Base-by-base conservation (phyloP, 2,113 vertebrate genomes). In the Ctenodactylus gundi region DNA sequence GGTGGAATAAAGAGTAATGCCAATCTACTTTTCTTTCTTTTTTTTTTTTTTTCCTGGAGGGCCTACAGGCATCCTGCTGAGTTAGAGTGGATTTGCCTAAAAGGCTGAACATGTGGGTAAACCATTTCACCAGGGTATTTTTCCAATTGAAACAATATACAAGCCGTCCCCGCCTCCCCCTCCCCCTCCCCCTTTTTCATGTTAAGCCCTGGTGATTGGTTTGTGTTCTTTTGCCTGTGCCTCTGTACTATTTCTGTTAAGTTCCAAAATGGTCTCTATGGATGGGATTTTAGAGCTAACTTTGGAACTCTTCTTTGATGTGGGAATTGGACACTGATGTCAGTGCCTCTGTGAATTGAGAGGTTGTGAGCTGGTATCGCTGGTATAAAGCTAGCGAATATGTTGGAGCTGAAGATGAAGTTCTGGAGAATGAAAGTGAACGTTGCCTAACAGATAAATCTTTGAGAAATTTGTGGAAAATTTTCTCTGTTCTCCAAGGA, bases 71-170 rank as follows among this genome's bases (percentile, higher is more conserved):
- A 86, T 95, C 72, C 82, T 94, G 81, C 90, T 86, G 44, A 88
- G 68, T 96, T 88, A 36, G 2, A 91, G 95, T 94, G 89, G 80
- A 51, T 91, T 96, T 95, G 87, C 68, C 95, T 94, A 21, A 89
- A 89, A 95, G 87, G 81, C 83, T 75, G 93, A 93, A 91, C 96
- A 92, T 97, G 96, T 96, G 95, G 93, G 85, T 93, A 92, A 96
- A 73, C 95, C 84, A 92, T 96, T 95, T 94, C 81, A 73, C 92
- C 41, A 77, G 94, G 68, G 65, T 85, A 58, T 91, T 94, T 96
- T 87, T 4, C 90, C 88, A 84, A 73, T 68, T 89, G 96, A 95
- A 97, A 95, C 94, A 93, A 95, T 93, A 94, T 89, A 95, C 58
- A 91, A 77, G 55, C 93, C 60, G 11, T 60, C 65, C 23, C 20